These are phyloP conservation scores for Aspidoscelis tigris DNA, from an alignment of 2,113 vertebrate species.

Conservation along the genomic window DNA sequence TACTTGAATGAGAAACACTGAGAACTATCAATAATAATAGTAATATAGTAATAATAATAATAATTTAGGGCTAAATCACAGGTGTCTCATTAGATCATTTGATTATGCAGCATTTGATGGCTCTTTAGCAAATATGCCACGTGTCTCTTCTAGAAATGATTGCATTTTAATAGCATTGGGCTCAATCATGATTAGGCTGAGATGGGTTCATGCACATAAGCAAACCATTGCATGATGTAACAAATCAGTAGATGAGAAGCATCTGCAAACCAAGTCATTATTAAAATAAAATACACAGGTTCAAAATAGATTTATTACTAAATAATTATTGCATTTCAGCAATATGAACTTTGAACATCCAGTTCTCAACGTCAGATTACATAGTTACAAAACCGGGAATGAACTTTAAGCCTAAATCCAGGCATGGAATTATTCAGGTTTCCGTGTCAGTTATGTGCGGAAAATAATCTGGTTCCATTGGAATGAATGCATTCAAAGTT, in stretches of 20 bases:
- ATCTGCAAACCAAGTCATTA: not conserved
- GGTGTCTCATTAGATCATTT: not conserved
- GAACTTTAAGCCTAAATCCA: too few relatives aligned
- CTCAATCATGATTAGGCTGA: not conserved
- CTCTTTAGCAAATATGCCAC: not conserved
- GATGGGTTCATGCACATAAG: not conserved
- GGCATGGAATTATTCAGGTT: too few relatives aligned
- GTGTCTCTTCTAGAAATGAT: not conserved
- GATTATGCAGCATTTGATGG: not conserved
- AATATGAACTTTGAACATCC: not conserved
- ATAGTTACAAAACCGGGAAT: too few relatives aligned
- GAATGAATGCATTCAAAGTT: not conserved
- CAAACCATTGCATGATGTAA: not conserved
- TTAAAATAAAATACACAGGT: not conserved
- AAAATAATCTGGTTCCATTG: too few relatives aligned
- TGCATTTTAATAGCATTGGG: not conserved
- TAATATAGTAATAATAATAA: too few relatives aligned
- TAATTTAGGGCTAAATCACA: not conserved
- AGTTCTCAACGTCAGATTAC: not conserved
- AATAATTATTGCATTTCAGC: not conserved
- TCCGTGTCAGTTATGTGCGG: too few relatives aligned
- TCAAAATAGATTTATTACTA: not conserved
- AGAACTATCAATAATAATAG: not conserved
- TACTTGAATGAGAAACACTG: not conserved
- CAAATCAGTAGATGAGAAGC: not conserved